Base-by-base conservation (phyloP, 2,797 vertebrate genomes). In the Darevskia mixta region DNA sequence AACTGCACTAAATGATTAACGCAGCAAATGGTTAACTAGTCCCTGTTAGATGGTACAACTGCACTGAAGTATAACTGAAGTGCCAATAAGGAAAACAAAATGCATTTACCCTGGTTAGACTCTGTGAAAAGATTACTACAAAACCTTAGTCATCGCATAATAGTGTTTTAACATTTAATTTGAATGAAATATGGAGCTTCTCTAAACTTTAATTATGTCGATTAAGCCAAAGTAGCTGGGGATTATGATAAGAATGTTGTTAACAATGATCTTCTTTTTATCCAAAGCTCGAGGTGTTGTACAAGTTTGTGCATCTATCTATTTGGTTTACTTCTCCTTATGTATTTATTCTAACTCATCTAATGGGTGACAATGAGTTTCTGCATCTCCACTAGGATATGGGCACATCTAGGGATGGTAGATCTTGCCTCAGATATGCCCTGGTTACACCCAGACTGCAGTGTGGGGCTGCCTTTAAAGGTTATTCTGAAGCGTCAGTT, bases 71-170 rank as follows among this genome's bases (percentile, higher is more conserved):
- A 92, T 91, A 90, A 94, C 91, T 92, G 93, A 93, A 93, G 88
- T 67, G 83, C 71, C 90, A 89, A 91, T 92, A 91, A 92, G 90
- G 86, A 93, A 92, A 90, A 90, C 72, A 92, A 85, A 84, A 89
- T 86, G 49, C 93, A 95, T 94, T 93, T 94, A 94, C 88, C 0
- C 0, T 90, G 92, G 84, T 93, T 93, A 92, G 85, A 72, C 69
- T 93, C 94, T 94, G 87, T 77, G 92, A 29, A 87, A 43, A 92
- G 72, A 73, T 89, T 86, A 90, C 91, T 91, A 85, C 87, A 91
- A 87, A 88, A 87, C 86, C 91, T 93, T 91, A 88, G 71, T 35
- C 86, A 86, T 85, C 89, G 41, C 92, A 91, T 88, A 83, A 82
- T 77, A 93, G 86, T 89, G 67, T 88, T 90, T 89, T 58, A 67